These are phyloP conservation scores for Amblyornis subalaris DNA, from an alignment of 2,113 vertebrate genomes.

Conservation along the genomic window DNA sequence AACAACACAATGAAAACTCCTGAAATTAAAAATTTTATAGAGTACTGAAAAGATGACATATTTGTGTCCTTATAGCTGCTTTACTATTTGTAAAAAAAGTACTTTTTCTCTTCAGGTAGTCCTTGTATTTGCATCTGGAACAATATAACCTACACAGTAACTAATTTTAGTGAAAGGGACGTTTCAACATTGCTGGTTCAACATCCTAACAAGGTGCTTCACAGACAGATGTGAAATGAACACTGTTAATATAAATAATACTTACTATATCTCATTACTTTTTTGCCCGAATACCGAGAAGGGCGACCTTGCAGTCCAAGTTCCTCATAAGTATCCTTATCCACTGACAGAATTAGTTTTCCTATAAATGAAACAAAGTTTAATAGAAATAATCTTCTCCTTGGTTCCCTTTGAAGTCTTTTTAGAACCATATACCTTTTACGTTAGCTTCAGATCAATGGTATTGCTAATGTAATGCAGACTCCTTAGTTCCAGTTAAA, in stretches of 20 bases:
- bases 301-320: slow-evolving; percentile 86
- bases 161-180: not conserved
- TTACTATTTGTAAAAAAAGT: not conserved
- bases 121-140: not conserved
- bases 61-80: not conserved
- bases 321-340: slow-evolving; percentile 90
- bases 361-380: slow-evolving; percentile 68
- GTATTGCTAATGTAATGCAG: not conserved
- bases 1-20: not conserved
- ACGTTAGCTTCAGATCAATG: not conserved
- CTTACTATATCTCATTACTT: slow-evolving; percentile 81
- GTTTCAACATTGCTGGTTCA: not conserved
- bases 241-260: not conserved
- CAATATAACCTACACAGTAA: not conserved
- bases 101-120: not conserved
- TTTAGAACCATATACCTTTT: not conserved
- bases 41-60: not conserved
- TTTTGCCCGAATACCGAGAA: slow-evolving; percentile 81
- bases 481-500: not conserved
- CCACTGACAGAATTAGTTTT: slow-evolving; percentile 85
- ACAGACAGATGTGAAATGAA: not conserved
- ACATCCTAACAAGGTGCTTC: not conserved
- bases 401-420: not conserved
- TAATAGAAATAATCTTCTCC: not conserved
- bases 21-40: not conserved